A percentile compares a stretch with the other conserved stretches of the same genome.
phyloP scores from a whole-genome alignment of 2,888 invertebrate genomes.

The Tachina fera region DNA sequence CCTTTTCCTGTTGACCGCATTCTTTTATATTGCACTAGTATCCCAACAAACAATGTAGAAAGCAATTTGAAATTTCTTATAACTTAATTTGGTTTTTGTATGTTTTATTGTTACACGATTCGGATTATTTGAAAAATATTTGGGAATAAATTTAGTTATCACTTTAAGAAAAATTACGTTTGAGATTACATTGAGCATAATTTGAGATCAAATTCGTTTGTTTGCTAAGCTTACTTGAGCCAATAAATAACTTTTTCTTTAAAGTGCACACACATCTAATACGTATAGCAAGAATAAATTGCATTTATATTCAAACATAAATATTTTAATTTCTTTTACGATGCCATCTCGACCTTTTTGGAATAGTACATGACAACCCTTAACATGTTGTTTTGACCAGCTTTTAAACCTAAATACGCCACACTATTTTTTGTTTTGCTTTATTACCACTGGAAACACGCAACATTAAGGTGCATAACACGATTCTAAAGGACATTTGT shows the following conservation, averaged over 20 bases:
- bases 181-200: no score
- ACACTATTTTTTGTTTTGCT: slow-evolving; percentile 62
- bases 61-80: no score
- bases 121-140: no score
- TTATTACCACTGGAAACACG: slow-evolving; percentile 73
- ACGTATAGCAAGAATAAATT: no score
- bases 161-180: no score
- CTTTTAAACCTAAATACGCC: slow-evolving; percentile 24
- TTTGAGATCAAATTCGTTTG: no score
- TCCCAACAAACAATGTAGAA: no score
- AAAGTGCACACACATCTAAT: neutral
- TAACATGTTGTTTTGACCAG: slow-evolving; percentile 45
- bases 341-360: neutral
- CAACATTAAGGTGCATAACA: slow-evolving; percentile 77
- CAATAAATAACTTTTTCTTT: slow-evolving; percentile 12
- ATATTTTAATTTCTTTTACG: neutral
- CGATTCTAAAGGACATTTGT: slow-evolving; percentile 14
- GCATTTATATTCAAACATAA: no score
- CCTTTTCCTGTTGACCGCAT: slow-evolving; percentile 11
- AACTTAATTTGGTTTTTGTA: no score
- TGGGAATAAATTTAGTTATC: no score
- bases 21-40: neutral
- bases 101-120: no score
- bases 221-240: no score
- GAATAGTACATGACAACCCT: slow-evolving; percentile 16